Evolutionary conservation across 1,140 invertebrate species (phyloP), one percentile per base, ranked within the genome.

Genomic region (Drosophila lacertosa): DNA sequence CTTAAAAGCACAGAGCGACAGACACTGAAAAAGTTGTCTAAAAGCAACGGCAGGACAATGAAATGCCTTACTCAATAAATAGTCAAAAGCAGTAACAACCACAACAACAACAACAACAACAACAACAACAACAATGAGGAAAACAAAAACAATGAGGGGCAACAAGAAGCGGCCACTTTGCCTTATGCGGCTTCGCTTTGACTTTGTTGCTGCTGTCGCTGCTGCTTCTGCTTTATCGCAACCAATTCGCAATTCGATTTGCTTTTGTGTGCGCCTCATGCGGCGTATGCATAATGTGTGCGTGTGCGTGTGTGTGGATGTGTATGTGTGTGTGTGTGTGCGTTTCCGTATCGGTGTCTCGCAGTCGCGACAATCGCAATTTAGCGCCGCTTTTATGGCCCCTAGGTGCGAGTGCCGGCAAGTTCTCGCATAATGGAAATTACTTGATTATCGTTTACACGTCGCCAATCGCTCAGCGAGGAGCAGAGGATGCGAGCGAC

Each of bases 401-500:
- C 48, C 60, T 59, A 58, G 40, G 63, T 71, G 50, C 44, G 47
- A 66, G 54, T 32, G 35, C 39, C 18, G 68, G 50, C 57, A 71
- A 64, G 32, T 42, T 69, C 54, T 65, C 42, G 59, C 76, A 84
- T 86, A 86, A 84, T 84, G 81, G 81, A 88, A 86, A 86, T 86
- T 86, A 88, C 81, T 86, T 86, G 81, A 86, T 86, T 86, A 86
- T 86, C 81, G 81, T 86, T 88, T 88, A 77, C 77, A 86, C 82
- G 81, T 86, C 82, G 81, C 82, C 81, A 84, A 84, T 84, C 81
- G 81, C 81, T 84, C 77, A 86, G 64, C 51, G 66, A 9, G 47
- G 48, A 62, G 51, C 50, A 68, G 40, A 45, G 22, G 1, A 33
- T 9, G 16, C 4, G 42, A 29, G 6, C 7, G 18, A 50, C 22